A percentile compares a stretch with the other conserved stretches of the same genome.
These are phyloP conservation scores for Ovis aries DNA, from an alignment of 2,113 vertebrate genomes.

Conservation along the genomic window DNA sequence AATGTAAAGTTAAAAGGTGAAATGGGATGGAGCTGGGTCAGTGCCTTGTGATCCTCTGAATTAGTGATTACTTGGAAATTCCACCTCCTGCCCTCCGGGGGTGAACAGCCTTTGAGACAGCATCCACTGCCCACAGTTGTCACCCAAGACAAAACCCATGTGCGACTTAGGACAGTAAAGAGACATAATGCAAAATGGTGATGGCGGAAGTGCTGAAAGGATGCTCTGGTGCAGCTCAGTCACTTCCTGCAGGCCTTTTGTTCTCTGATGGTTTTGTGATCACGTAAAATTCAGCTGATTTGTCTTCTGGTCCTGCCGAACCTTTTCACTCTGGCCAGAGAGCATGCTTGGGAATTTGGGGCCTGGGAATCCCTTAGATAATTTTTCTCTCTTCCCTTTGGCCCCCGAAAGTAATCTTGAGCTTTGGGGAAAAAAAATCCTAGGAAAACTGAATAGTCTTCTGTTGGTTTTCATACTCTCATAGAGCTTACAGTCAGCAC, in stretches of 20 bases:
- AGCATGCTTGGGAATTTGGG: background rate
- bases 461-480: background rate
- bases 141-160: background rate
- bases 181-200: background rate
- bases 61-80: background rate
- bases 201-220: background rate
- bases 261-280: background rate
- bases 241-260: background rate
- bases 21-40: background rate
- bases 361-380: background rate
- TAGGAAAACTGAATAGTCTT: background rate
- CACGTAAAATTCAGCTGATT: background rate
- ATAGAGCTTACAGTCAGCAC: background rate
- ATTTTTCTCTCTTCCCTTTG: background rate
- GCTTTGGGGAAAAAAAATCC: background rate
- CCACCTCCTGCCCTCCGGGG: rapidly evolving
- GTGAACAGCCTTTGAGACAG: background rate
- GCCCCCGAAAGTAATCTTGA: background rate
- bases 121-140: background rate
- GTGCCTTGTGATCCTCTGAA: background rate
- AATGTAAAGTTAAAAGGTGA: background rate
- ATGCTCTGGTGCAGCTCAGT: background rate
- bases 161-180: background rate
- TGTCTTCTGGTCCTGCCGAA: background rate
- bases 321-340: background rate